Conservation (phyloP, 2,888 invertebrate genomes). For the Parapristionchus giblindavisi region DNA sequence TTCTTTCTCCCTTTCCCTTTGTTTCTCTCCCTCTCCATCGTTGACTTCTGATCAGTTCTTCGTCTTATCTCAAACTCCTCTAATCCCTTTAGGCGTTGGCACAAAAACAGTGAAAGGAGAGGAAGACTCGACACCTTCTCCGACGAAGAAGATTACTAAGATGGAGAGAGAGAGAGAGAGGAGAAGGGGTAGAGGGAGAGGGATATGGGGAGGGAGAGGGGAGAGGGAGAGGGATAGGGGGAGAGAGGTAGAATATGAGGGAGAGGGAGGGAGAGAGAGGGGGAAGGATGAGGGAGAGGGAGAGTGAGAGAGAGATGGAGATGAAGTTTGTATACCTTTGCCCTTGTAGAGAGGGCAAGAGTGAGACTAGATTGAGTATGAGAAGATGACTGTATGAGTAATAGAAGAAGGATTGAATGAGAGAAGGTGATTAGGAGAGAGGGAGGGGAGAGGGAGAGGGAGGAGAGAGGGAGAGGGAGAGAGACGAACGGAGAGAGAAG, state of each 20-base stretch:
- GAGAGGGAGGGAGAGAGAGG: neutral
- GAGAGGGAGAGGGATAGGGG: neutral
- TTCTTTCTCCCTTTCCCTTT: too few relatives aligned
- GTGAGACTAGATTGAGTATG: neutral
- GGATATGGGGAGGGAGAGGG: neutral
- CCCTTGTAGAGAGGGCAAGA: neutral
- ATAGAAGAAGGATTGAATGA: too few relatives aligned
- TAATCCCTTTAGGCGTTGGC: too few relatives aligned
- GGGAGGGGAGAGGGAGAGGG: neutral
- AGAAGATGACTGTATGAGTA: neutral
- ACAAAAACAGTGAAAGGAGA: too few relatives aligned
- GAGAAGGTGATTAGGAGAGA: neutral
- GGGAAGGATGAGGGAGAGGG: neutral
- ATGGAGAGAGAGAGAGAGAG: too few relatives aligned
- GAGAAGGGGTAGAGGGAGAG: neutral
- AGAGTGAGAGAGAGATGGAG: neutral
- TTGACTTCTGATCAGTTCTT: neutral
- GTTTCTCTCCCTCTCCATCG: too few relatives aligned
- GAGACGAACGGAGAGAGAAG: neutral
- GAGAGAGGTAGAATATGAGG: neutral
- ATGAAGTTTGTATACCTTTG: neutral
- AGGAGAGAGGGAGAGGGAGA: neutral
- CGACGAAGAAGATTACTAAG: too few relatives aligned
- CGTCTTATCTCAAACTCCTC: neutral
- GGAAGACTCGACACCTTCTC: too few relatives aligned